Evolutionary conservation across 2,113 vertebrate genomes (phyloP), one percentile per base, ranked within the genome.

Genomic region (Microtus richardsoni): DNA sequence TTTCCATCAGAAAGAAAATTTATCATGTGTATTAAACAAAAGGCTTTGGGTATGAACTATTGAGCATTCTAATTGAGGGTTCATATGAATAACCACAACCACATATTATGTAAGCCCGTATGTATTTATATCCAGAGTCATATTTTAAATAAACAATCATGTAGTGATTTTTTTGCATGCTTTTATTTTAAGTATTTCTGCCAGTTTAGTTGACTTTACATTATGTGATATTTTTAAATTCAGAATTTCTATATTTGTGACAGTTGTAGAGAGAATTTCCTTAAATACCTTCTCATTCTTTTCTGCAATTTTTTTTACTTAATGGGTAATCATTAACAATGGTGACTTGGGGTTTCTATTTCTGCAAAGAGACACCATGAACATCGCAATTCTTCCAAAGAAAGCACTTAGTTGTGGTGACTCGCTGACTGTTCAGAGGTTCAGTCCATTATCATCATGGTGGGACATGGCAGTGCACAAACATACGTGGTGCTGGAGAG

Each of bases 91-190:
- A 96, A 94, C 26, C 33, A 97, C 96, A 98, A 94, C 26, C 33
- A 97, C 95, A 98, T 97, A 97, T 98, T 95, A 97, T 98, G 96
- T 98, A 97, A 98, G 97, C 95, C 89, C 94, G 54, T 92, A 19
- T 98, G 97, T 98, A 98, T 97, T 98, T 98, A 96, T 94, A 97
- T 93, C 96, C 91, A 96, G 84, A 97, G 97, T 97, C 94, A 92
- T 98, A 97, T 97, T 98, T 97, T 97, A 98, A 98, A 98, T 98
- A 98, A 98, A 98, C 73, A 97, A 97, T 98, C 95, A 96, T 98
- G 93, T 93, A 97, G 96, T 98, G 96, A 97, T 90, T 98, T 94
- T 88, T 97, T 95, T 84, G 84, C 97, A 95, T 95, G 92, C 95
- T 95, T 92, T 97, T 98, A 94, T 98, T 97, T 94, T 97, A 96